A percentile compares a stretch with the other conserved stretches of the same genome.
Conservation (phyloP, 1,140 invertebrate species). For the Musca vetustissima region DNA sequence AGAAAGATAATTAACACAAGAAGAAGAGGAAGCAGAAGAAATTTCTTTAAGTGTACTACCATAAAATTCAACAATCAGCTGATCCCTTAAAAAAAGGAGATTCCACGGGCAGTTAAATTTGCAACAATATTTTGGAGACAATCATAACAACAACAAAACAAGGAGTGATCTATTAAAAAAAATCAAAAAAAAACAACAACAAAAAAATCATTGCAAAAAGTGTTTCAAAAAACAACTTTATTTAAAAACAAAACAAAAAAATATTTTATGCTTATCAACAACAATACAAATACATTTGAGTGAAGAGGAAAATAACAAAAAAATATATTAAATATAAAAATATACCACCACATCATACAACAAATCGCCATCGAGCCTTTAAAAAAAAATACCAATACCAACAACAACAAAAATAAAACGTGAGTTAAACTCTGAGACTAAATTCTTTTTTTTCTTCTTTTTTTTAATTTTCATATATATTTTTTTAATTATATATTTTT, state of each 20-base stretch:
- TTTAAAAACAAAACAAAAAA: background rate
- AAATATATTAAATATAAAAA: no score
- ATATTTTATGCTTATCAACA: no score
- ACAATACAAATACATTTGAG: background rate
- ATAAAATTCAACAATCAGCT: no score
- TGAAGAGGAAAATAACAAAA: background rate
- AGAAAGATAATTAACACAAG: no score
- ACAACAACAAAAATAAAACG: constrained; percentile 8
- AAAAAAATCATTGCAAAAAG: background rate
- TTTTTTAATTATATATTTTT: no score
- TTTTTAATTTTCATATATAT: no score
- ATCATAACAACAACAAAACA: constrained; percentile 6
- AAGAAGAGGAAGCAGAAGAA: background rate
- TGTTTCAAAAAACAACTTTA: background rate
- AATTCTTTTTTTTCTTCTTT: background rate
- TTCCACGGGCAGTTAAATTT: no score
- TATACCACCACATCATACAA: no score
- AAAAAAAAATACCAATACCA: background rate
- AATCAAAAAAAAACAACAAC: no score
- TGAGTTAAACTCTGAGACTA: constrained; percentile 12
- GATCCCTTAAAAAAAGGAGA: no score
- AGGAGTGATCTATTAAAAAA: background rate
- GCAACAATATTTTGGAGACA: no score
- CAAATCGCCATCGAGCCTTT: background rate
- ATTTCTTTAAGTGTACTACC: background rate